Conservation (phyloP, 2,113 vertebrate species). For the Psilopogon haemacephalus region DNA sequence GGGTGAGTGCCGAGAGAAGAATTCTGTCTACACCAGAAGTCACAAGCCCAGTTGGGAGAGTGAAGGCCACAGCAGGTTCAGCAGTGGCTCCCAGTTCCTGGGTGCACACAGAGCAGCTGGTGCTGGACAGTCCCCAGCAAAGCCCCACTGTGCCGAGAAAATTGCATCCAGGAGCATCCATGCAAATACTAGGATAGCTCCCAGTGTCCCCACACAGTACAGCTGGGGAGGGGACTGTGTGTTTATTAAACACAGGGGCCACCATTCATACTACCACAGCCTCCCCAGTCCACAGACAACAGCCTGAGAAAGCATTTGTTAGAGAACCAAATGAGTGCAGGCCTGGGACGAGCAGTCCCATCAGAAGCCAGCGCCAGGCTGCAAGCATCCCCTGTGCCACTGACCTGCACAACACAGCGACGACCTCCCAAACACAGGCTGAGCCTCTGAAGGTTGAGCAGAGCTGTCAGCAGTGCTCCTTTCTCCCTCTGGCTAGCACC, state of each 20-base stretch:
- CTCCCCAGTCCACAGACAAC: neutral
- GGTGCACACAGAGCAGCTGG: neutral
- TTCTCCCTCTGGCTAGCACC: neutral
- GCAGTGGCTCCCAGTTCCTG: neutral
- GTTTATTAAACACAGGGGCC: neutral
- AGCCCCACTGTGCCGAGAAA: neutral
- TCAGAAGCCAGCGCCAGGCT: fast-evolving
- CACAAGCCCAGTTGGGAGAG: neutral
- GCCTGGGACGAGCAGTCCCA: fast-evolving
- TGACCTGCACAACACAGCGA: neutral
- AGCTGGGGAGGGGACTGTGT: fast-evolving
- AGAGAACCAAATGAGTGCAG: neutral
- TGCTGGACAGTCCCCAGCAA: neutral
- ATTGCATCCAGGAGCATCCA: neutral
- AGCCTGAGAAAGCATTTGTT: neutral
- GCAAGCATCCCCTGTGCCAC: neutral
- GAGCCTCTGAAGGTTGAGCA: neutral
- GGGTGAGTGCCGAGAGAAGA: neutral
- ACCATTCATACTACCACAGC: neutral
- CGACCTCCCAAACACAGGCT: fast-evolving
- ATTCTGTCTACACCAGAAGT: fast-evolving
- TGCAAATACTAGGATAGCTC: neutral
- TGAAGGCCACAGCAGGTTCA: neutral
- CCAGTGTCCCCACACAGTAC: neutral
- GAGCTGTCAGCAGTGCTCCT: neutral